These are phyloP conservation scores for Alca torda DNA, from an alignment of 2,797 vertebrate species.

Conservation along the genomic window DNA sequence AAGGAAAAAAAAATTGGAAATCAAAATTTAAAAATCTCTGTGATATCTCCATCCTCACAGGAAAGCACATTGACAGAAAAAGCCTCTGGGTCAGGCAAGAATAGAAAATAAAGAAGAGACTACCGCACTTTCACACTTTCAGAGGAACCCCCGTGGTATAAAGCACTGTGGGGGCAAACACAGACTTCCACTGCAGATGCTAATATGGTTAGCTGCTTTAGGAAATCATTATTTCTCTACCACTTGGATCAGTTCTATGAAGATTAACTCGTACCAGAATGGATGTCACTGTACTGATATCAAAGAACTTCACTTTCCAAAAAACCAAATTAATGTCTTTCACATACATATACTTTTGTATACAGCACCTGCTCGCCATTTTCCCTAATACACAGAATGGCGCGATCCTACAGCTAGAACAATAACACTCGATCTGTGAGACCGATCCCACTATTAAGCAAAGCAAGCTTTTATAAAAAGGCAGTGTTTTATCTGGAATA, in stretches of 20 bases:
- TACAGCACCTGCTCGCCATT: neutral
- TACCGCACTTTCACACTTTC: neutral
- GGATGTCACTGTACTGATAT: neutral
- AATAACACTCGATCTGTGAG: neutral
- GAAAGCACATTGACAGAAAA: neutral
- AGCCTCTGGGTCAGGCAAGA: neutral
- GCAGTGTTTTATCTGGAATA: neutral
- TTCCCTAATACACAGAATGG: neutral
- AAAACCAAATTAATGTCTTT: neutral
- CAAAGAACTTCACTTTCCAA: neutral
- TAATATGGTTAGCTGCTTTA: neutral
- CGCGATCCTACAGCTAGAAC: neutral
- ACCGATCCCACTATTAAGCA: neutral
- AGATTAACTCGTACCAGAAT: neutral
- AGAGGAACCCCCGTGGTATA: neutral
- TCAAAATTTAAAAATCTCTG: neutral
- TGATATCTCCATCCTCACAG: neutral
- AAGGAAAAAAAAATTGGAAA: neutral
- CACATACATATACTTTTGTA: neutral
- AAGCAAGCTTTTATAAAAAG: neutral
- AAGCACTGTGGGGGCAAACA: neutral
- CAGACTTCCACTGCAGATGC: neutral
- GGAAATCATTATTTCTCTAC: neutral
- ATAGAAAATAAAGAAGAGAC: neutral
- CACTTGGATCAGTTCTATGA: neutral